These are phyloP conservation scores for Protomyctophum bolini DNA, from an alignment of 2,113 vertebrate genomes.

Conservation along the genomic window DNA sequence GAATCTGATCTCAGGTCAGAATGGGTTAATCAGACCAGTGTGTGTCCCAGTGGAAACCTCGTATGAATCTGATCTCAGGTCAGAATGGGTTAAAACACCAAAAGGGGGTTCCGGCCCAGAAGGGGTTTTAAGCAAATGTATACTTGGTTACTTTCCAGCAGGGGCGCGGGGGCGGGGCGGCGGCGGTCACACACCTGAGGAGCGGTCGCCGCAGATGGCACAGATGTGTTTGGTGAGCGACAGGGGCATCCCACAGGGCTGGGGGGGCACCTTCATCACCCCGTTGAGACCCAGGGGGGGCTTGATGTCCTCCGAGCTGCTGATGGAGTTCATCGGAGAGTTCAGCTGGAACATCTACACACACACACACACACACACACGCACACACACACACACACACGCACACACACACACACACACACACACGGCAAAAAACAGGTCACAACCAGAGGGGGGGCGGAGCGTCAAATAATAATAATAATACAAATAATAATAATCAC, in stretches of 20 bases:
- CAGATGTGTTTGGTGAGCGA: slow-evolving; percentile 99
- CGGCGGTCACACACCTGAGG: slow-evolving; percentile 85
- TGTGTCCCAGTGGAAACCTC: too few relatives aligned
- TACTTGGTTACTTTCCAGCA: too few relatives aligned
- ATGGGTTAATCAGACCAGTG: too few relatives aligned
- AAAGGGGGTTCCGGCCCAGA: too few relatives aligned
- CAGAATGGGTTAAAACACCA: too few relatives aligned
- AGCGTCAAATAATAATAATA: too few relatives aligned
- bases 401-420: slow-evolving; percentile 53
- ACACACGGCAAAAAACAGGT: slow-evolving; percentile 21
- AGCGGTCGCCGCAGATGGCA: slow-evolving; percentile 98
- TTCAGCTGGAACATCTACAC: slow-evolving; percentile 84
- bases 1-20: too few relatives aligned
- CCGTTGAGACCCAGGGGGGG: slow-evolving; percentile 96
- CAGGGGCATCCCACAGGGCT: slow-evolving; percentile 85
- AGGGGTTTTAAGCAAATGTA: too few relatives aligned
- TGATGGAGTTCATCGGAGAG: slow-evolving; percentile 96
- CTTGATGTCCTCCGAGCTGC: slow-evolving; percentile 97
- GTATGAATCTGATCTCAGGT: too few relatives aligned
- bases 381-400: slow-evolving; percentile 16
- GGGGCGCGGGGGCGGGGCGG: neutral
- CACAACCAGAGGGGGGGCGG: slow-evolving; percentile 32
- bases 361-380: slow-evolving; percentile 65
- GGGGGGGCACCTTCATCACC: slow-evolving; percentile 94
- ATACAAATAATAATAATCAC: too few relatives aligned